Conservation (phyloP, 1,140 invertebrate species). For the Euborellia annulipes region DNA sequence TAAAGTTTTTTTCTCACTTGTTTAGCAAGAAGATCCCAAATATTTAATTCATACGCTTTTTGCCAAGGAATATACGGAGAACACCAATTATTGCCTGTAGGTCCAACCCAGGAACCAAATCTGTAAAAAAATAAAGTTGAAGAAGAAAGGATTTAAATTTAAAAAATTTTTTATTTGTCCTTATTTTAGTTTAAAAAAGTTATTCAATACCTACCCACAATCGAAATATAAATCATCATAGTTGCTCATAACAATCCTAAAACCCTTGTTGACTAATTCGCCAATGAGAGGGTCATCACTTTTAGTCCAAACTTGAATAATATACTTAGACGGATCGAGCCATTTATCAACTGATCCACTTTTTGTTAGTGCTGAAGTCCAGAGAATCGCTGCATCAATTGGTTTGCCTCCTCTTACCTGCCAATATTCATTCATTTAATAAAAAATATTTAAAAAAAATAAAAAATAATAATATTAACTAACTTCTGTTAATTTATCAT, state of each 20-base stretch:
- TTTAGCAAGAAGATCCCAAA: slow-evolving; percentile 32
- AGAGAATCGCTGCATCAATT: slow-evolving; percentile 43
- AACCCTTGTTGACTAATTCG: slow-evolving; percentile 49
- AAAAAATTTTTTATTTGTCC: too few species aligned
- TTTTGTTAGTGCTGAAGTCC: slow-evolving; percentile 65
- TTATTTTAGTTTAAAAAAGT: slow-evolving; percentile 1
- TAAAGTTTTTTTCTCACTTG: neutral
- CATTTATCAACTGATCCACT: slow-evolving; percentile 44
- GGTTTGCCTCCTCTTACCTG: slow-evolving; percentile 9
- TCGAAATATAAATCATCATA: slow-evolving; percentile 72
- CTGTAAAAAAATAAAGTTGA: slow-evolving; percentile 17
- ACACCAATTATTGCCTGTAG: slow-evolving; percentile 62
- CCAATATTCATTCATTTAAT: slow-evolving; percentile 15
- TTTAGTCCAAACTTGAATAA: slow-evolving; percentile 66
- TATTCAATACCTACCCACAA: slow-evolving; percentile 45
- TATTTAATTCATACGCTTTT: slow-evolving; percentile 62
- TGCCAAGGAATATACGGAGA: slow-evolving; percentile 80
- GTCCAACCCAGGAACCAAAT: slow-evolving; percentile 37
- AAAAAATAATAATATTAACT: neutral
- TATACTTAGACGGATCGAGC: slow-evolving; percentile 54
- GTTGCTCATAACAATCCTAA: slow-evolving; percentile 62
- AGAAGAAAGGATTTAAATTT: too few species aligned
- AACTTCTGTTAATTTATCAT: slow-evolving; percentile 24
- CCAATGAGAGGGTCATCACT: slow-evolving; percentile 41
- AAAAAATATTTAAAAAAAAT: neutral